phyloP scores from a whole-genome alignment of 1,140 invertebrate genomes.

The Anagrus nilaparvatae region DNA sequence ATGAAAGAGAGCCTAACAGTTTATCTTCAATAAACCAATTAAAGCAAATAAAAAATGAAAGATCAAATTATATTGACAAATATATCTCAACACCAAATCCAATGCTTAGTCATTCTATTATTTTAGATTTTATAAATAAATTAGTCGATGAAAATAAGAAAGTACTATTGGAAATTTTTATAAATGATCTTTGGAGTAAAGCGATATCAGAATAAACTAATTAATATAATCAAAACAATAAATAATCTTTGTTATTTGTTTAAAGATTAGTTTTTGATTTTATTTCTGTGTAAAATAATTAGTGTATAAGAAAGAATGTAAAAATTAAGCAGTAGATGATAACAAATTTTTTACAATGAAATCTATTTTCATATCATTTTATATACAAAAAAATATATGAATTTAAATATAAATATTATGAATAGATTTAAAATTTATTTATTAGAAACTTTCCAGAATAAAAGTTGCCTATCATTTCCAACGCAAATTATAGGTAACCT shows the following conservation, averaged over 20 bases:
- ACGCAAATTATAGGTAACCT: constrained; percentile 51
- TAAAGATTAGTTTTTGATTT: constrained; percentile 11
- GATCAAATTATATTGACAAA: constrained; percentile 24
- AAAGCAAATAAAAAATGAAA: constrained; percentile 22
- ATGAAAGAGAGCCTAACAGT: too few species aligned
- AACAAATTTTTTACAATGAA: constrained; percentile 1
- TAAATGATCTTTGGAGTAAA: constrained; percentile 18
- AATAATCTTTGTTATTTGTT: not conserved
- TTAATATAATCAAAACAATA: constrained; percentile 9
- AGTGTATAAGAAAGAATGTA: not conserved
- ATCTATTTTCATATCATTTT: too few species aligned
- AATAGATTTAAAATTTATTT: constrained; percentile 33
- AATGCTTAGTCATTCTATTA: constrained; percentile 22
- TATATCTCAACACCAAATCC: constrained; percentile 29
- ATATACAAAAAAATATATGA: constrained; percentile 10
- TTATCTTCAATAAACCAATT: constrained; percentile 19
- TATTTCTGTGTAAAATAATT: constrained; percentile 35
- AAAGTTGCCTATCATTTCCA: constrained; percentile 49
- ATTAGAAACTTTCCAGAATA: constrained; percentile 52
- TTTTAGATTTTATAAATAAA: constrained; percentile 24
- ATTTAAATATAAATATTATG: not conserved
- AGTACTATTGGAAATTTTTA: not conserved
- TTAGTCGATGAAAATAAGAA: constrained; percentile 17
- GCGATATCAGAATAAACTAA: constrained; percentile 6
- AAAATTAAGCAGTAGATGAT: not conserved